Base-by-base conservation (phyloP, 2,797 vertebrate species). In the Chrysolophus pictus region DNA sequence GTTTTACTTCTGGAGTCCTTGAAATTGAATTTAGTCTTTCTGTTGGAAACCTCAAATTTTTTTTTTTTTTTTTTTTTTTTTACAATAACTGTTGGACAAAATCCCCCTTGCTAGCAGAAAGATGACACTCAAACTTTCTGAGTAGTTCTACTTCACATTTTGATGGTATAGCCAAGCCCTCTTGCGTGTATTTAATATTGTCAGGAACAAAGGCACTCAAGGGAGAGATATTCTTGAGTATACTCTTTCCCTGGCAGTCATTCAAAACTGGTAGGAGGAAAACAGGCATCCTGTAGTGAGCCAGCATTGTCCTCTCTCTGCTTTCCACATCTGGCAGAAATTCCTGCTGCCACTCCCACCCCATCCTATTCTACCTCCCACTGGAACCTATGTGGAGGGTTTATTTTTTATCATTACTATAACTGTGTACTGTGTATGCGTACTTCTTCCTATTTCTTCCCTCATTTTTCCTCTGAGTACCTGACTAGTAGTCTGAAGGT, bases 251-350 rank as follows among this genome's bases (percentile, higher is more conserved):
- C 26, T 94, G 94, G 88, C 75, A 84, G 81, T 18, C 19, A 29
- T 80, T 94, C 90, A 93, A 75, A 88, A 90, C 31, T 80, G 77
- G 91, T 90, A 92, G 87, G 87, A 94, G 60, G 51, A 93, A 77
- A 93, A 85, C 51, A 92, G 83, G 73, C 89, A 94, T 77, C 53
- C 63, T 88, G 37, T 72, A 83, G 47, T 53, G 80, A 94, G 72
- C 69, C 80, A 84, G 76, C 31, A 93, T 91, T 96, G 76, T 92
- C 79, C 67, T 93, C 42, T 44, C 24, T 85, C 67, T 87, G 33
- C 46, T 90, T 87, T 75, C 55, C 31, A 62, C 87, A 86, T 94
- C 91, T 92, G 91, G 79, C 79, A 96, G 56, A 88, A 86, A 87
- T 72, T 37, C 60, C 39, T 86, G 31, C 51, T 88, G 51, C 63